Conservation (phyloP, 2,797 vertebrate species). For the Coccyzus lansbergi region DNA sequence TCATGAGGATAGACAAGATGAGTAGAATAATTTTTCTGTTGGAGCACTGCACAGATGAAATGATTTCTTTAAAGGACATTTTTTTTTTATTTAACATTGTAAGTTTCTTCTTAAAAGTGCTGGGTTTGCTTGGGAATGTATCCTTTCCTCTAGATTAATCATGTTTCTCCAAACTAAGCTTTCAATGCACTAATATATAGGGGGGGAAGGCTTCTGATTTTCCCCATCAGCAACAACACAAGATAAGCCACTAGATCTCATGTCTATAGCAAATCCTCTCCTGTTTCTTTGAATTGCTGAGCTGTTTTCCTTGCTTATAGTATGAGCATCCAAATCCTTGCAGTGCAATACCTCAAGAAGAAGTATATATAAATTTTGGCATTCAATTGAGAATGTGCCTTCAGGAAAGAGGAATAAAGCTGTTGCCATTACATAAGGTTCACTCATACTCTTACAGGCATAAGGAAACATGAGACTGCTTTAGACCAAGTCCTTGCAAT, state of each 20-base stretch:
- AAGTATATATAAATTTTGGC: background rate
- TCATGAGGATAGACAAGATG: conserved; percentile 7
- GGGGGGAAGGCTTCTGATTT: background rate
- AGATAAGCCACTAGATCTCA: background rate
- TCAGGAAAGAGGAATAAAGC: background rate
- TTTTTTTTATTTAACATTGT: background rate
- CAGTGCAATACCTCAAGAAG: background rate
- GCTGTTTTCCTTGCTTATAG: background rate
- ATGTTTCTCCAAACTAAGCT: background rate
- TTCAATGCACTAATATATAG: background rate
- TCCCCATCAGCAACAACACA: background rate
- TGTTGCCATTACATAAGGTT: background rate
- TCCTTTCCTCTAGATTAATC: background rate
- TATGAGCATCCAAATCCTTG: background rate
- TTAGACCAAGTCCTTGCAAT: background rate
- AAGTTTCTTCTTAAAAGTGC: background rate
- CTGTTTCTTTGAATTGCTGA: background rate
- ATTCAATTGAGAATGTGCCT: background rate
- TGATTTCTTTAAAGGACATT: background rate
- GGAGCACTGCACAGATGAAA: background rate
- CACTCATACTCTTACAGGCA: background rate
- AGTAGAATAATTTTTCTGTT: conserved; percentile 39
- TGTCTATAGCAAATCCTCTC: background rate
- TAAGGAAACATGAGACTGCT: background rate
- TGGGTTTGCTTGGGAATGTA: background rate